These are phyloP conservation scores for Microctenopoma steveboyesi DNA, from an alignment of 2,797 vertebrate genomes.

Conservation along the genomic window DNA sequence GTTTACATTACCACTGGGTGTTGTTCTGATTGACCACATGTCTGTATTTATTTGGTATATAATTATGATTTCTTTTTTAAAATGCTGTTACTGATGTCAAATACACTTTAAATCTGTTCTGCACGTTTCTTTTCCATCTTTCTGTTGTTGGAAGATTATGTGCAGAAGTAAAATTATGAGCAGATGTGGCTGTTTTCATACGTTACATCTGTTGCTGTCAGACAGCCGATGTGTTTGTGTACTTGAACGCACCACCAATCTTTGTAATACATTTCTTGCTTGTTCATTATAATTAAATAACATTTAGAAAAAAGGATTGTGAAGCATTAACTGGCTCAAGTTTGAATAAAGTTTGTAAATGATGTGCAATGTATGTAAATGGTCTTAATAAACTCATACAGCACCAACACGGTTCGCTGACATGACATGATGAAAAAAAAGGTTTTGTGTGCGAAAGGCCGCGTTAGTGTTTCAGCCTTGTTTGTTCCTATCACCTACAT, in stretches of 20 bases:
- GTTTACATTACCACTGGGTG: too few relatives aligned
- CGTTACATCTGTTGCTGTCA: neutral
- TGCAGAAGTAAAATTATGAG: too few relatives aligned
- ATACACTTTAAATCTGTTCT: neutral
- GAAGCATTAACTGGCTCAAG: neutral
- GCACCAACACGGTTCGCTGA: slow-evolving; percentile 5
- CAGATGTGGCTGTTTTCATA: neutral
- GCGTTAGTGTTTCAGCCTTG: slow-evolving; percentile 1
- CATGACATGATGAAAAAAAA: slow-evolving; percentile 24
- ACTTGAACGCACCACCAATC: neutral
- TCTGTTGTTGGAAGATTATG: too few relatives aligned
- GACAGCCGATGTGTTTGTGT: neutral
- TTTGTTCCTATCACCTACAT: slow-evolving; percentile 34
- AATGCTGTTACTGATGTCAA: too few relatives aligned
- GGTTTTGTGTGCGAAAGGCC: neutral
- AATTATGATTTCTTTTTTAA: too few relatives aligned
- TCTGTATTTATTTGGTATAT: too few relatives aligned
- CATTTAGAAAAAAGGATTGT: rapidly evolving
- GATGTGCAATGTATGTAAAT: slow-evolving; percentile 8
- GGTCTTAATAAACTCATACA: neutral
- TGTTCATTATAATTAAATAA: too few relatives aligned
- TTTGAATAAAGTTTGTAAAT: neutral
- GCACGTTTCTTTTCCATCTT: too few relatives aligned
- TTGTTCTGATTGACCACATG: neutral
- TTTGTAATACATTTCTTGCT: neutral